Conservation (phyloP, 2,797 vertebrate genomes). For the Poeciliopsis paucimaculata region DNA sequence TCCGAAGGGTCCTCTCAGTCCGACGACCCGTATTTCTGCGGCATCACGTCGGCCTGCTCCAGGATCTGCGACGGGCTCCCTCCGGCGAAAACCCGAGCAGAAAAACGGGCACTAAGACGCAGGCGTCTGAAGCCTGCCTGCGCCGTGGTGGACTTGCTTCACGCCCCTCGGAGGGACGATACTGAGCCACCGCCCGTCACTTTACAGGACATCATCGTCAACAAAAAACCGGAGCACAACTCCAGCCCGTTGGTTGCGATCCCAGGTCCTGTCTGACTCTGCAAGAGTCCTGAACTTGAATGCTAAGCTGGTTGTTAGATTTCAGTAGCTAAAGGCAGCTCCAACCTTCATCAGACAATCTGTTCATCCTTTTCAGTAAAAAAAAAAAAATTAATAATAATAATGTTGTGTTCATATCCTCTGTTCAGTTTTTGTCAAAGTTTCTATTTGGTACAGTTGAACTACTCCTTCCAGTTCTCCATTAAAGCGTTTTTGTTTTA, state of each 20-base stretch:
- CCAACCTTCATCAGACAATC: constrained; percentile 49
- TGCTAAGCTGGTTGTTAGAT: constrained; percentile 33
- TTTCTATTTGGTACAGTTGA: constrained; percentile 57
- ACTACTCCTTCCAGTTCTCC: constrained; percentile 55
- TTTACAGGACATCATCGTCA: constrained; percentile 65
- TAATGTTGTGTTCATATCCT: constrained; percentile 21
- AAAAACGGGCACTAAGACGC: constrained; percentile 85
- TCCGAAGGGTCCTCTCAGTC: constrained; percentile 93
- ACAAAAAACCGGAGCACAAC: constrained; percentile 50
- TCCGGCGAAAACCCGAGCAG: constrained; percentile 74
- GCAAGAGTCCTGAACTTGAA: constrained; percentile 14
- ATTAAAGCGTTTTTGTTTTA: constrained; percentile 57
- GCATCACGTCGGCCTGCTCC: constrained; percentile 87
- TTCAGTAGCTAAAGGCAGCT: constrained; percentile 47
- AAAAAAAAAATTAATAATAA: constrained; percentile 1
- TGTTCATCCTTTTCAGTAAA: constrained; percentile 19
- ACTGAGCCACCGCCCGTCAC: constrained; percentile 38
- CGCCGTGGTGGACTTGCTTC: constrained; percentile 86
- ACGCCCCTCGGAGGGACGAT: constrained; percentile 68
- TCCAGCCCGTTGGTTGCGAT: constrained; percentile 58
- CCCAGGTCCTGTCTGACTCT: constrained; percentile 60
- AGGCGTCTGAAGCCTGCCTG: constrained; percentile 80
- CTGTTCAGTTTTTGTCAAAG: constrained; percentile 24
- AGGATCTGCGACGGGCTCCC: constrained; percentile 88
- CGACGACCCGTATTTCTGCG: constrained; percentile 94